phyloP scores from a whole-genome alignment of 2,888 invertebrate species.

The Nomada hirtipes region DNA sequence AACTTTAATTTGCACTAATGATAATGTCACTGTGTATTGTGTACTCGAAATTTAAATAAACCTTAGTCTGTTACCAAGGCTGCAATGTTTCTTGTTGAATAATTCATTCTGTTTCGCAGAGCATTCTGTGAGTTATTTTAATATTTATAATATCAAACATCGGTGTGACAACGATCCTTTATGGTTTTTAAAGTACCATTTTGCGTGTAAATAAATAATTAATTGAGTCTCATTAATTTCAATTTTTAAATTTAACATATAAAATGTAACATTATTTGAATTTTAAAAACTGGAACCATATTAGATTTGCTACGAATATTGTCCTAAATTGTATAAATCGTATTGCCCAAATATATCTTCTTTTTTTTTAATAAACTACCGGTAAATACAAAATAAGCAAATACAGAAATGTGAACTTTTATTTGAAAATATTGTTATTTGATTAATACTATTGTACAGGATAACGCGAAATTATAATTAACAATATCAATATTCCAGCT shows the following conservation, averaged over 20 bases:
- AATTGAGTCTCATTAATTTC: too few relatives aligned
- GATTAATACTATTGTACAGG: neutral
- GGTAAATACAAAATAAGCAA: too few relatives aligned
- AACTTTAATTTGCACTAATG: constrained; percentile 77
- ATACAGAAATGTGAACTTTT: too few relatives aligned
- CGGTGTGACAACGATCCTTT: neutral
- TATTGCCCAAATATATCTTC: too few relatives aligned
- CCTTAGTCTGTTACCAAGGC: constrained; percentile 77
- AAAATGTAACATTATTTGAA: too few relatives aligned
- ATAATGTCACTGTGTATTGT: constrained; percentile 81
- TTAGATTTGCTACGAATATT: neutral
- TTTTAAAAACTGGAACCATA: too few relatives aligned
- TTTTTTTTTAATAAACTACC: neutral
- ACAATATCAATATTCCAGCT: neutral
- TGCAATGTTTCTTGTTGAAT: neutral
- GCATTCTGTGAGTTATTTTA: neutral
- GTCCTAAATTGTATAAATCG: neutral
- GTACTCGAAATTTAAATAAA: constrained; percentile 81
- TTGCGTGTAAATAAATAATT: too few relatives aligned
- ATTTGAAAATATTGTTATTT: neutral
- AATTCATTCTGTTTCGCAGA: neutral
- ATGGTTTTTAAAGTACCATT: too few relatives aligned
- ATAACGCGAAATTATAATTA: neutral
- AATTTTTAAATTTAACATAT: too few relatives aligned
- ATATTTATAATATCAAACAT: neutral